A percentile compares a stretch with the other conserved stretches of the same genome.
Evolutionary conservation across 1,140 invertebrate species (phyloP).

Genomic region (Ooceraea biroi): DNA sequence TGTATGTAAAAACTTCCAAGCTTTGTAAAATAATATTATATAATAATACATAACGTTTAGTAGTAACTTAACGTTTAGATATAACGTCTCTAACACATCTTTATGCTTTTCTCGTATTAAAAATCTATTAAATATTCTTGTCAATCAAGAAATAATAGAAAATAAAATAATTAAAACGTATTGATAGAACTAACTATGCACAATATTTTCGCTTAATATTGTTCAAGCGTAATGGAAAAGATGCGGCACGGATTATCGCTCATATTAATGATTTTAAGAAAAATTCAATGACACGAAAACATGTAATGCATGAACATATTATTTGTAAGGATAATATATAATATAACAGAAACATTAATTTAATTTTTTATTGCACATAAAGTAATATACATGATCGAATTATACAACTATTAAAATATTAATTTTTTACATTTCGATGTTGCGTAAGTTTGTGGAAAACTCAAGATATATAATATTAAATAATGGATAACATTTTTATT

Average conservation of each 20-base stretch:
- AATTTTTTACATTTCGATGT: conserved; percentile 32
- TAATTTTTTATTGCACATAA: conserved; percentile 51
- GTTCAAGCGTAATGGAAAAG: too few relatives aligned
- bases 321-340: conserved; percentile 25
- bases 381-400: not conserved
- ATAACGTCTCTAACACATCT: not conserved
- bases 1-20: too few relatives aligned
- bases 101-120: not conserved
- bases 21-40: too few relatives aligned
- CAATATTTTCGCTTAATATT: too few relatives aligned
- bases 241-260: too few relatives aligned
- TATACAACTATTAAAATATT: not conserved
- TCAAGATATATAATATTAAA: conserved; percentile 21
- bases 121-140: not conserved
- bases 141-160: not conserved
- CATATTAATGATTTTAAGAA: too few relatives aligned
- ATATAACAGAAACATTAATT: conserved; percentile 47
- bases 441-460: not conserved
- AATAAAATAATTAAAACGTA: not conserved
- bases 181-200: not conserved
- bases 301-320: too few relatives aligned
- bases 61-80: too few relatives aligned
- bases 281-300: too few relatives aligned
- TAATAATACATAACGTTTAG: too few relatives aligned
- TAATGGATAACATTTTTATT: conserved; percentile 60